These are phyloP conservation scores for Dascyllus trimaculatus DNA, from an alignment of 2,113 vertebrate genomes.

Conservation along the genomic window DNA sequence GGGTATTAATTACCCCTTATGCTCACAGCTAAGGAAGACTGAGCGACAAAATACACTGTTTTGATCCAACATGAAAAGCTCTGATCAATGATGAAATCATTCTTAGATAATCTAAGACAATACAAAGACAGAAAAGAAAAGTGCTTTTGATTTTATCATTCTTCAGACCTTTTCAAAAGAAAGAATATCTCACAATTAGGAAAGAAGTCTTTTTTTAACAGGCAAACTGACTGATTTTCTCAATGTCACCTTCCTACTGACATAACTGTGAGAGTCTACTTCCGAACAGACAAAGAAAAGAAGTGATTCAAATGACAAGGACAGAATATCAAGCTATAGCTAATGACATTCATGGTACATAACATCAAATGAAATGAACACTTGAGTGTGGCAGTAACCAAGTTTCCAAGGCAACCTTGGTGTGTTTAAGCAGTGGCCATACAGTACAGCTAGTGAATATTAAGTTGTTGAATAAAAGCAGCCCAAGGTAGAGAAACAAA, in stretches of 20 bases:
- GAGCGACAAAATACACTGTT: not conserved
- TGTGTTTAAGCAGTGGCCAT: constrained; percentile 47
- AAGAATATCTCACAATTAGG: not conserved
- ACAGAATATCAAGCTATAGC: constrained; percentile 5
- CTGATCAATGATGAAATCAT: no score
- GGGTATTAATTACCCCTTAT: no score
- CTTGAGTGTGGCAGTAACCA: constrained; percentile 44
- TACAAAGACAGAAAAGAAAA: no score
- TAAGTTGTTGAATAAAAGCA: constrained; percentile 43
- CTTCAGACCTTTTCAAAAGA: no score
- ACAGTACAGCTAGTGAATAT: constrained; percentile 32
- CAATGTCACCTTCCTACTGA: not conserved
- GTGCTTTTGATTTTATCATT: no score
- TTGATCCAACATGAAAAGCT: no score
- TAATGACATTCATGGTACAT: constrained; percentile 51
- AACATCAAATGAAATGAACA: constrained; percentile 43
- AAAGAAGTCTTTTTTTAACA: not conserved
- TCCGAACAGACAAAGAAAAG: not conserved
- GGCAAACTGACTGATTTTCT: not conserved
- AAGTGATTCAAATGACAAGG: not conserved
- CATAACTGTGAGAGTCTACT: not conserved
- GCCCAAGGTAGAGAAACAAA: constrained; percentile 12
- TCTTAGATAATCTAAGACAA: no score
- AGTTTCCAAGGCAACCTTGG: constrained; percentile 77
- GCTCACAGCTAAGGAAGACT: not conserved